Conservation (phyloP, 2,113 vertebrate genomes). For the Phyllostomus hastatus region DNA sequence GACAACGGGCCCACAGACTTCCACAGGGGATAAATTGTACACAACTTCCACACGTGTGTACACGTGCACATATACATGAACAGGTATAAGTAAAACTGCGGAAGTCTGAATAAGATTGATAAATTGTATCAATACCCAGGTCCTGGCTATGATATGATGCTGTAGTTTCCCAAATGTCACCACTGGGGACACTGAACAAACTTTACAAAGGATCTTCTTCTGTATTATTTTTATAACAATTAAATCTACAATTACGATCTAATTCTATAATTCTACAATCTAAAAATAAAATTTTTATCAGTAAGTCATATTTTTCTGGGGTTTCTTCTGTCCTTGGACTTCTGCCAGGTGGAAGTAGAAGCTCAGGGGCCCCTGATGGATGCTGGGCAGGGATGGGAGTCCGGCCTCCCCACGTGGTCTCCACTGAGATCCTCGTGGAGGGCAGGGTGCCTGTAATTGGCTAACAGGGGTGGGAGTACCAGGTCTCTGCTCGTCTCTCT, state of each 20-base stretch:
- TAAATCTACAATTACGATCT: not conserved
- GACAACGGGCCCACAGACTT: too few species aligned
- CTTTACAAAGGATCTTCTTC: not conserved
- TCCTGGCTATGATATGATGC: not conserved
- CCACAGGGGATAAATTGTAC: not conserved
- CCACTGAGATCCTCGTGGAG: not conserved
- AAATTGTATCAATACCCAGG: not conserved
- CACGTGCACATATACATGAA: not conserved
- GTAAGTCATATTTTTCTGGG: not conserved
- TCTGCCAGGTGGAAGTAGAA: not conserved
- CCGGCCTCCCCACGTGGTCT: not conserved
- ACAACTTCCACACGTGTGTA: not conserved
- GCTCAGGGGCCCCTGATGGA: not conserved
- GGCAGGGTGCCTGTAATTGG: rapidly evolving
- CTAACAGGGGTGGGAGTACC: too few species aligned
- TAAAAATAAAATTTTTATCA: not conserved
- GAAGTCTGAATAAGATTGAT: not conserved
- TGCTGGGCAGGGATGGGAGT: too few species aligned
- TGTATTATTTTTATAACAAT: not conserved
- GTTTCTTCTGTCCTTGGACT: not conserved
- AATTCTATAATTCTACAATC: too few species aligned
- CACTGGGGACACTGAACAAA: not conserved
- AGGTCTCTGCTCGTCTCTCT: not conserved
- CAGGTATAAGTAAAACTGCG: not conserved
- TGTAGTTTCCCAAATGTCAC: not conserved